These are phyloP conservation scores for Drosophila paulistorum DNA, from an alignment of 1,140 invertebrate species.

Conservation along the genomic window DNA sequence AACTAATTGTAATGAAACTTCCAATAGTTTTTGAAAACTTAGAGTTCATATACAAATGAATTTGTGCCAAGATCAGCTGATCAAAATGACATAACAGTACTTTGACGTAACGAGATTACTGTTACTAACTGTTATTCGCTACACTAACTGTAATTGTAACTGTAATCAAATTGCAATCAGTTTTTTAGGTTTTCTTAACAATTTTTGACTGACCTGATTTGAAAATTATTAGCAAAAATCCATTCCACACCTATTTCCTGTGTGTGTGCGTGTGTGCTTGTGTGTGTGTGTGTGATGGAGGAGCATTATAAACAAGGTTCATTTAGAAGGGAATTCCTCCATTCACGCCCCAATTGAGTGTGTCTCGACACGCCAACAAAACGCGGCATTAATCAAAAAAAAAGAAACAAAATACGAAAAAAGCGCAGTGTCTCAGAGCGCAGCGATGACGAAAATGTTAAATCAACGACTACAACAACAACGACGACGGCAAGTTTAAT, in stretches of 20 bases:
- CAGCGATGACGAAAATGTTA: slow-evolving; percentile 66
- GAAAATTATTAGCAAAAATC: background rate
- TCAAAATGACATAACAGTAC: background rate
- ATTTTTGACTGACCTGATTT: background rate
- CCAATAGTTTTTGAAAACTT: too few species aligned
- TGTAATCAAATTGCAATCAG: background rate
- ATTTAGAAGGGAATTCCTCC: slow-evolving; percentile 23
- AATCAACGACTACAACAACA: slow-evolving; percentile 46
- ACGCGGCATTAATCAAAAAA: slow-evolving; percentile 36
- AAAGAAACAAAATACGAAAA: slow-evolving; percentile 34
- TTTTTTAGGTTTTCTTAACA: background rate
- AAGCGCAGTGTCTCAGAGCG: slow-evolving; percentile 35
- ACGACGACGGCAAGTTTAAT: slow-evolving; percentile 77
- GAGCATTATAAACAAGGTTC: slow-evolving; percentile 4
- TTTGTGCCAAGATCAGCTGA: too few species aligned
- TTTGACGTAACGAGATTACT: background rate
- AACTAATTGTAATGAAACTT: too few species aligned
- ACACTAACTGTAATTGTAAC: background rate
- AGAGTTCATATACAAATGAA: too few species aligned
- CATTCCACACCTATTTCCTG: background rate
- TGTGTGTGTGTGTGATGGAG: background rate
- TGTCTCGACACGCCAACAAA: slow-evolving; percentile 61
- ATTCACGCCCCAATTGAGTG: slow-evolving; percentile 61
- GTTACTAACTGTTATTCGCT: background rate
- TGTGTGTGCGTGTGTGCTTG: background rate